Percentiles rank a stretch among this genome's conserved stretches.
phyloP scores from a whole-genome alignment of 2,888 invertebrate species.

The Pherbina coryleti region DNA sequence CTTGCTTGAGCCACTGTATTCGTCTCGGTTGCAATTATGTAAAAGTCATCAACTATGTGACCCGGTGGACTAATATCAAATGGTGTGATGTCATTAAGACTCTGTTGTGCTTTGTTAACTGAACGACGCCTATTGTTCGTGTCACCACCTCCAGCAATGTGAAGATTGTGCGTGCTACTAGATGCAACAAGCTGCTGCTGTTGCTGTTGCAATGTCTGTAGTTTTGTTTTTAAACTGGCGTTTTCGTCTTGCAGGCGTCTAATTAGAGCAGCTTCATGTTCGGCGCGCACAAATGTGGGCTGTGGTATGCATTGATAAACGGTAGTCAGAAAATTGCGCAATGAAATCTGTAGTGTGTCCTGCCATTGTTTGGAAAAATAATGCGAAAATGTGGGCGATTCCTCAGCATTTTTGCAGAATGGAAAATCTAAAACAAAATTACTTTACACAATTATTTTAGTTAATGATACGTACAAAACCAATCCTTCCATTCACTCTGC shows the following conservation, averaged over 20 bases:
- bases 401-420: slow-evolving; percentile 91
- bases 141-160: slow-evolving; percentile 37
- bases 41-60: slow-evolving; percentile 92
- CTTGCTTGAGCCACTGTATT: slow-evolving; percentile 64
- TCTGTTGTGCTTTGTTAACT: slow-evolving; percentile 70
- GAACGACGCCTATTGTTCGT: slow-evolving; percentile 57
- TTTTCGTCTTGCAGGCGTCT: slow-evolving; percentile 88
- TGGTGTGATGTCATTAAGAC: slow-evolving; percentile 75
- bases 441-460: background rate
- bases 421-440: slow-evolving; percentile 80
- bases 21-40: slow-evolving; percentile 86
- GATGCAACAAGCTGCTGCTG: slow-evolving; percentile 53
- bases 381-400: slow-evolving; percentile 86
- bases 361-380: slow-evolving; percentile 96
- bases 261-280: slow-evolving; percentile 85
- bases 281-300: slow-evolving; percentile 86
- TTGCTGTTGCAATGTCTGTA: slow-evolving; percentile 60
- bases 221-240: slow-evolving; percentile 75
- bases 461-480: slow-evolving; percentile 91
- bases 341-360: slow-evolving; percentile 88
- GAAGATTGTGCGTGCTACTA: slow-evolving; percentile 49
- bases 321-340: slow-evolving; percentile 93
- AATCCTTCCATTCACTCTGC: slow-evolving; percentile 95
- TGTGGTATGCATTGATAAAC: slow-evolving; percentile 89
- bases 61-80: slow-evolving; percentile 79